Conservation (phyloP, 2,113 vertebrate genomes). For the Microtus ochrogaster region DNA sequence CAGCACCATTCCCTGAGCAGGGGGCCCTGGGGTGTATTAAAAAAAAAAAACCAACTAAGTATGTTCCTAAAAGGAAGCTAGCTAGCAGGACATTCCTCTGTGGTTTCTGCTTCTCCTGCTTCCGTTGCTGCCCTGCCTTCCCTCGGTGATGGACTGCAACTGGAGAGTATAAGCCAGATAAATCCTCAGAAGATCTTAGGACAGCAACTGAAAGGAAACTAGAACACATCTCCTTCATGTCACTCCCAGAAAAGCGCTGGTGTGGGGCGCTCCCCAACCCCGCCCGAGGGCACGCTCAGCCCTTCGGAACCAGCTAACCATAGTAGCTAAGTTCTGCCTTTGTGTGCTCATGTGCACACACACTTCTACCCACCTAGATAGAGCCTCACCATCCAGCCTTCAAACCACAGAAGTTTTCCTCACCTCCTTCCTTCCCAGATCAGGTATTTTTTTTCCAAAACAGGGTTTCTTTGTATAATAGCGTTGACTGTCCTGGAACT, state of each 20-base stretch:
- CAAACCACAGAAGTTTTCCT: neutral
- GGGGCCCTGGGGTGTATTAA: neutral
- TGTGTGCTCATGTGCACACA: neutral
- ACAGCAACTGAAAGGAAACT: neutral
- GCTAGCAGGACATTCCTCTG: neutral
- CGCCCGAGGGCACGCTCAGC: neutral
- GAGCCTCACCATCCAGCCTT: neutral
- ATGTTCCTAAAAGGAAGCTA: neutral
- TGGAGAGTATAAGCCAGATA: neutral
- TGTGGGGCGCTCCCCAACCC: neutral
- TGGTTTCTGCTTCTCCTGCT: neutral
- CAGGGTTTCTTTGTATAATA: neutral
- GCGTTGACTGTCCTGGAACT: neutral
- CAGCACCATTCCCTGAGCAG: neutral
- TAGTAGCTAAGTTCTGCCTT: slow-evolving; percentile 33
- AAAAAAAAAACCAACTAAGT: neutral
- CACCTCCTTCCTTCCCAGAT: neutral
- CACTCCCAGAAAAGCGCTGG: neutral
- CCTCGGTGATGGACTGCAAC: neutral
- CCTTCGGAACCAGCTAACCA: slow-evolving; percentile 11
- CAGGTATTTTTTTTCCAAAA: neutral
- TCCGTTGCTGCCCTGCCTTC: neutral
- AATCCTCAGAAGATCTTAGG: neutral
- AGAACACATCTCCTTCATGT: neutral
- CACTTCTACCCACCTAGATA: neutral